These are phyloP conservation scores for Acanthisitta chloris DNA, from an alignment of 2,113 vertebrate genomes.

Conservation along the genomic window DNA sequence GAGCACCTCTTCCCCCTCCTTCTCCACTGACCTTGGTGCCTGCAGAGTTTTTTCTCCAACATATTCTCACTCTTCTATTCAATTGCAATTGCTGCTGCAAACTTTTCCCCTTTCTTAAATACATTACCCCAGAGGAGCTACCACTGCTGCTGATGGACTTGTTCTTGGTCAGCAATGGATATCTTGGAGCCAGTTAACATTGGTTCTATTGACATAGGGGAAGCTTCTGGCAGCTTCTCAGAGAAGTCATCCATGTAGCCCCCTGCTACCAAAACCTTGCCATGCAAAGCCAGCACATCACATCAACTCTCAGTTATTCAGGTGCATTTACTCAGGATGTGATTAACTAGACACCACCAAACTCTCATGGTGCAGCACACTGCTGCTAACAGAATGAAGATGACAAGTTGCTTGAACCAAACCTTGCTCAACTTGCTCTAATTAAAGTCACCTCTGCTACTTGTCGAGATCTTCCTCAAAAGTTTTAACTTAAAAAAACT, in stretches of 20 bases:
- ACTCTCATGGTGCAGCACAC: background rate
- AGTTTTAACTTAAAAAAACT: background rate
- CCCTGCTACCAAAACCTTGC: background rate
- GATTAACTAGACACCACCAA: background rate
- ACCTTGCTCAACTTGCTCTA: background rate
- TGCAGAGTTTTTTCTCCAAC: background rate
- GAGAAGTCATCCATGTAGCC: background rate
- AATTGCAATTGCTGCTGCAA: background rate
- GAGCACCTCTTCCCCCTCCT: background rate
- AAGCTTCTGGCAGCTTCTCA: background rate
- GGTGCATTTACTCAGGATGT: background rate
- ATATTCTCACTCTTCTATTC: background rate
- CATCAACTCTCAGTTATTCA: background rate
- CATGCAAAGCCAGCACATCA: background rate
- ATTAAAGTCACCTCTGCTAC: background rate
- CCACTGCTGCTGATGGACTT: background rate
- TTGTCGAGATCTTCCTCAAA: background rate
- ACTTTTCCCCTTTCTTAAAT: background rate
- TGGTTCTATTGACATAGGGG: background rate
- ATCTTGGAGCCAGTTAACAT: rapidly evolving
- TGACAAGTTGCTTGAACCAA: background rate
- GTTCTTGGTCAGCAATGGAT: background rate
- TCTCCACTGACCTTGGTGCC: background rate
- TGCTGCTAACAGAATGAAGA: background rate
- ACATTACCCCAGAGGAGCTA: background rate